Evolutionary conservation across 2,797 vertebrate genomes (phyloP), one percentile per base, ranked within the genome.

Genomic region (Darevskia nairensis): DNA sequence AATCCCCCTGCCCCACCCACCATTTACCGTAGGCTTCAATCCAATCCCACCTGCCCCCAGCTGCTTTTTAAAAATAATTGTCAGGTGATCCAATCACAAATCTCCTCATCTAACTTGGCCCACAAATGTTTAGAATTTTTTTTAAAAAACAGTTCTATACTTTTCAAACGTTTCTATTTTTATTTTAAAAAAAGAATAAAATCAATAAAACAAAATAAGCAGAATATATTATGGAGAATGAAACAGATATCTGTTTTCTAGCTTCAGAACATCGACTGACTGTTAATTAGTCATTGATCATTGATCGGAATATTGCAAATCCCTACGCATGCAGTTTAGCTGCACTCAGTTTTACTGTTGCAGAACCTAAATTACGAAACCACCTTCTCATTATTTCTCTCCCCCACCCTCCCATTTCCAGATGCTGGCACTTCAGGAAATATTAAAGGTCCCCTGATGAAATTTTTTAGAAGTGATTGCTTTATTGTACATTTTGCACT

Each of bases 381-480:
- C n/a, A 64, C 77, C 13, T 79, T 66, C 55, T 85, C 44, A n/a
- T 89, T 82, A n/a, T 50, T 82, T 29, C 7, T 55, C 41, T 6
- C 4, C 7, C 21, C 46, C 4, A 32, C 80, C 32, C 23, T 32
- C 23, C 69, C 80, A 82, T 91, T 91, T 92, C 93, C 93, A 95
- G 91, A 89, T 91, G 90, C 82, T 88, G 25, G 6, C 55, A 82
- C 84, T 94, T 91, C 76, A 81, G 89, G 84, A 95, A 94, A 94
- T 44, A 85, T 1, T 71, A 92, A 39, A 91, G 69, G 80, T 89
- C 86, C 61, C 91, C 59, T 44, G 86, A 74, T 94, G 95, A 96
- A 96, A 92, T 80, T 94, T 55, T 93, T 87, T 90, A 83, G 72
- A 90, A 94, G 89, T 81, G 88, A 86, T 93, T 6, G 64, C 41